Evolutionary conservation across 2,113 vertebrate genomes (phyloP).

Genomic region (Gopherus flavomarginatus): DNA sequence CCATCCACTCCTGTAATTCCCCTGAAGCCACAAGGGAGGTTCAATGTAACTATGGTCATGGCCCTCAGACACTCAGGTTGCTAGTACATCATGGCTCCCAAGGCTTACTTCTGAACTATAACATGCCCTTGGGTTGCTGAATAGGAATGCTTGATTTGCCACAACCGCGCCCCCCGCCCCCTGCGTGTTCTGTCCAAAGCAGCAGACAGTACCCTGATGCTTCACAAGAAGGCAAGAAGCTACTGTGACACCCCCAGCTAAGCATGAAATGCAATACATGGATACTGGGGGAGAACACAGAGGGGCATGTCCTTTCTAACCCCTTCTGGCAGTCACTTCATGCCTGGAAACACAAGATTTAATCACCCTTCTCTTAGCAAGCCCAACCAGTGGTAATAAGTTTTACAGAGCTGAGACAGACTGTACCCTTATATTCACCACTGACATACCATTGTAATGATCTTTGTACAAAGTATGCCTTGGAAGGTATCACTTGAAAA

Average conservation of each 20-base stretch:
- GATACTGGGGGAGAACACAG: not conserved
- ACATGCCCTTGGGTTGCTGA: not conserved
- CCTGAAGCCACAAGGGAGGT: not conserved
- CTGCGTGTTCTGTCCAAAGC: not conserved
- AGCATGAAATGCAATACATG: not conserved
- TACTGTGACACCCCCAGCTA: not conserved
- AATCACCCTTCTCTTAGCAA: not conserved
- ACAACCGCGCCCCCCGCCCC: no score
- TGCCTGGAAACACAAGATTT: accelerated
- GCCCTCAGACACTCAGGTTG: not conserved
- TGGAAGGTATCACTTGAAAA: not conserved
- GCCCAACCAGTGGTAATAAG: not conserved
- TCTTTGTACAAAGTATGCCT: not conserved
- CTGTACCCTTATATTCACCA: not conserved
- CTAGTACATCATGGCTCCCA: not conserved
- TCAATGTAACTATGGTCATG: not conserved
- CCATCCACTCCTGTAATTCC: not conserved
- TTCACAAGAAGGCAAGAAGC: not conserved
- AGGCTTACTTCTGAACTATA: not conserved
- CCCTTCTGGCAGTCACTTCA: not conserved
- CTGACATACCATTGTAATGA: not conserved
- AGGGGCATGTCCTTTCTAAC: not conserved
- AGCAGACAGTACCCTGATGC: not conserved
- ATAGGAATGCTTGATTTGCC: not conserved
- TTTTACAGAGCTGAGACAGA: not conserved